phyloP scores from a whole-genome alignment of 2,888 invertebrate genomes.

The Dynastes grantii region DNA sequence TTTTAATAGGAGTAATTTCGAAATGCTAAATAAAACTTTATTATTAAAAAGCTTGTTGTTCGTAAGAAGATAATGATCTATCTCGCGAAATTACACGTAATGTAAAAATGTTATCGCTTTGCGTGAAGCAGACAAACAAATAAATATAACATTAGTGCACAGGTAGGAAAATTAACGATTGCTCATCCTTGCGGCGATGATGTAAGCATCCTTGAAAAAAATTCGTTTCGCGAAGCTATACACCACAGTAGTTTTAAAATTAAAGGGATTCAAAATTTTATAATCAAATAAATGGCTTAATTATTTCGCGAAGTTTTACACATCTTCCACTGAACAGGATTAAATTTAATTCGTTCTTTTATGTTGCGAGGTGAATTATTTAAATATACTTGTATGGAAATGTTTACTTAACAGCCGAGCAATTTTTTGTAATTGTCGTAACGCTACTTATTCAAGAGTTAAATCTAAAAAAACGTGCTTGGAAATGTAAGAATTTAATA shows the following conservation, averaged over 20 bases:
- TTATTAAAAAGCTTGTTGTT: too few species aligned
- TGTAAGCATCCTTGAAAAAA: constrained; percentile 42
- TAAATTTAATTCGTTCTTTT: neutral
- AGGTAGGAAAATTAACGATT: constrained; percentile 16
- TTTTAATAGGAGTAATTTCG: too few species aligned
- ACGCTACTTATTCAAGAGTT: too few species aligned
- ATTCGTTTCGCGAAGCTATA: constrained; percentile 18
- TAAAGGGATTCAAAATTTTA: too few species aligned
- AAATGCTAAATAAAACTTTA: too few species aligned
- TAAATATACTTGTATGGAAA: neutral
- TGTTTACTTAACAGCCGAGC: neutral
- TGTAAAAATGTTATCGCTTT: neutral
- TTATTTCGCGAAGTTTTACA: too few species aligned
- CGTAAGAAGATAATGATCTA: too few species aligned
- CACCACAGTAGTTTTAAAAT: constrained; percentile 26
- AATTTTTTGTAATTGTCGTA: too few species aligned
- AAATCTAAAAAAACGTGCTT: too few species aligned
- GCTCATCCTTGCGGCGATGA: constrained; percentile 21
- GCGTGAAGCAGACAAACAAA: constrained; percentile 3
- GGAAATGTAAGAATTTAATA: too few species aligned
- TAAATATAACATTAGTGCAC: constrained; percentile 15
- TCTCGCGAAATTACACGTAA: too few species aligned
- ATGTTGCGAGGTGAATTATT: neutral
- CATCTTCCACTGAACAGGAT: neutral
- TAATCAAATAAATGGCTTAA: too few species aligned